phyloP scores from a whole-genome alignment of 2,888 invertebrate species.

The Oasisia sp. region DNA sequence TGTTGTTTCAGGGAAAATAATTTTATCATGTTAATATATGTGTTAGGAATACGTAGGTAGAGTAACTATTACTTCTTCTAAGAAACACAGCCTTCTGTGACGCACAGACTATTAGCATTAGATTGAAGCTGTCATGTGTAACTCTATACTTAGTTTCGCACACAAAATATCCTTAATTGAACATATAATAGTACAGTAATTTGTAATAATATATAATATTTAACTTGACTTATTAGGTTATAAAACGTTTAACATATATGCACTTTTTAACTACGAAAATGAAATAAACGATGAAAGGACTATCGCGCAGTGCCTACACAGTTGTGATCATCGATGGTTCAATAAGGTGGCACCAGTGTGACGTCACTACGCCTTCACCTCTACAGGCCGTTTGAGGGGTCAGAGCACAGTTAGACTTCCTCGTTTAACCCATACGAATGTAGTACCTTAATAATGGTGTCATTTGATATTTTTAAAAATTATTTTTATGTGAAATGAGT shows the following conservation, averaged over 20 bases:
- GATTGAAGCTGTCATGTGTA: conserved; percentile 1
- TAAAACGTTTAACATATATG: background rate
- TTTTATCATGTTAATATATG: conserved; percentile 82
- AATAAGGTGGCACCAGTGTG: background rate
- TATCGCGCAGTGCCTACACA: background rate
- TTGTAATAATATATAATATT: background rate
- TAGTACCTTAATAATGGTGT: too few species aligned
- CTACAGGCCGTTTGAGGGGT: too few species aligned
- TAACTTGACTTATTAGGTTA: background rate
- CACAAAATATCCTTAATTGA: background rate
- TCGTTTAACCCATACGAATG: too few species aligned
- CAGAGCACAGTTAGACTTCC: too few species aligned
- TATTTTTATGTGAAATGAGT: too few species aligned
- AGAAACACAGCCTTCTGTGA: conserved; percentile 8
- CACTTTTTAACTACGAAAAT: background rate
- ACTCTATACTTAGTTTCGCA: background rate
- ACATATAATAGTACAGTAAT: background rate
- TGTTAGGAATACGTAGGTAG: background rate
- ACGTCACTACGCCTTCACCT: background rate
- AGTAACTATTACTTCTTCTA: background rate
- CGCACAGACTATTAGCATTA: conserved; percentile 12
- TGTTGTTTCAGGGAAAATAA: conserved; percentile 98
- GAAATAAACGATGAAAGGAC: background rate
- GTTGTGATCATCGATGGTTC: background rate
- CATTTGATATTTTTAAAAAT: too few species aligned